A percentile compares a stretch with the other conserved stretches of the same genome.
phyloP scores from a whole-genome alignment of 92 coral and sea anemone genomes.

The Epizoanthus stellaris region DNA sequence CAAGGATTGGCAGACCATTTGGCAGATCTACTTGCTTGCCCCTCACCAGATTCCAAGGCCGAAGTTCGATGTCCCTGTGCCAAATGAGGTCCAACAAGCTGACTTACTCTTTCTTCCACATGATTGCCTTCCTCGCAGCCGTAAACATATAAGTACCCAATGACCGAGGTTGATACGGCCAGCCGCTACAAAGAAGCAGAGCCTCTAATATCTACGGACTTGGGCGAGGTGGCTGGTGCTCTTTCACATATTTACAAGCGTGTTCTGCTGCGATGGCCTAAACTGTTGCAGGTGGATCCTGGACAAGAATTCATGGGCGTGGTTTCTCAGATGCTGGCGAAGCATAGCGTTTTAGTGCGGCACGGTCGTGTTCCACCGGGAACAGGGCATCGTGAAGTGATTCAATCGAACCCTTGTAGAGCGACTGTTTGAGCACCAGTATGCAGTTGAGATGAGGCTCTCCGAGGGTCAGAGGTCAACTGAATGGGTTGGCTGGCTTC shows the following conservation, averaged over 20 bases:
- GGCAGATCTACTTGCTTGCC: constrained; percentile 33
- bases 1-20: constrained; percentile 7
- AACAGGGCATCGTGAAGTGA: constrained; percentile 40
- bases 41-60: constrained; percentile 23
- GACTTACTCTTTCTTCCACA: constrained; percentile 10
- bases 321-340: not conserved
- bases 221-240: not conserved
- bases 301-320: constrained; percentile 49
- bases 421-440: constrained; percentile 45
- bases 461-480: not conserved
- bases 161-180: not conserved
- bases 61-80: constrained; percentile 13
- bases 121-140: not conserved
- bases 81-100: not conserved
- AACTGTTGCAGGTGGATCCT: constrained; percentile 23
- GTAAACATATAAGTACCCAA: too few species aligned
- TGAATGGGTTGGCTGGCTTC: too few species aligned
- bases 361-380: constrained; percentile 29
- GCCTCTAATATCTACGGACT: not conserved
- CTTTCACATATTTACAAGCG: not conserved
- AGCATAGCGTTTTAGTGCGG: constrained; percentile 14
- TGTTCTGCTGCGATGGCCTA: constrained; percentile 39
- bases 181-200: not conserved
- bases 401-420: constrained; percentile 40
- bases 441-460: constrained; percentile 47